phyloP scores from a whole-genome alignment of 1,140 invertebrate species.

The Probaryconus sp. region DNA sequence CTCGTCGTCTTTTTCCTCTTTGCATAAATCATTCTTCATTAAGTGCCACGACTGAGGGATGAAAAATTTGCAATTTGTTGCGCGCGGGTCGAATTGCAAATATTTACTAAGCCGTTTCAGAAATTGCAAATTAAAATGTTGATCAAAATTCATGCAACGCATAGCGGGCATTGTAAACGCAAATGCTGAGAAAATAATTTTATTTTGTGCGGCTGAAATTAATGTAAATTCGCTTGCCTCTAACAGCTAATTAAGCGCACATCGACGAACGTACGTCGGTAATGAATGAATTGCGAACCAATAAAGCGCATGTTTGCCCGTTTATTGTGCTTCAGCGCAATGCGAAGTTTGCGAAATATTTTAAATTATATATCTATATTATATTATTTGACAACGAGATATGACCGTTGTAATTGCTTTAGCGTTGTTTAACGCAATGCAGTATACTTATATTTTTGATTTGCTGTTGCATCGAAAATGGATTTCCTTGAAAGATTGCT shows the following conservation, averaged over 20 bases:
- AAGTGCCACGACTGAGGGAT: slow-evolving; percentile 27
- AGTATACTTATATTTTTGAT: slow-evolving; percentile 18
- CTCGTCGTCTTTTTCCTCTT: slow-evolving; percentile 50
- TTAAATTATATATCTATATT: slow-evolving; percentile 44
- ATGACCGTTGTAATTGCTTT: slow-evolving; percentile 23
- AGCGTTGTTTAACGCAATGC: slow-evolving; percentile 11
- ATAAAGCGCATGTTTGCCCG: slow-evolving; percentile 53
- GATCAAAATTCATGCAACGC: slow-evolving; percentile 33
- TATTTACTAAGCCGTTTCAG: slow-evolving; percentile 31
- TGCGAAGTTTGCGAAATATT: slow-evolving; percentile 49
- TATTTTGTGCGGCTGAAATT: slow-evolving; percentile 42
- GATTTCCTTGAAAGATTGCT: slow-evolving; percentile 8
- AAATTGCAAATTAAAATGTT: slow-evolving; percentile 47
- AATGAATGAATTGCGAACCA: slow-evolving; percentile 55
- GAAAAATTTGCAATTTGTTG: slow-evolving; percentile 48
- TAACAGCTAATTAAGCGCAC: slow-evolving; percentile 56
- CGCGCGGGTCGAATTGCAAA: slow-evolving; percentile 35
- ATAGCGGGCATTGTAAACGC: slow-evolving; percentile 19
- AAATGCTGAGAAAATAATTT: slow-evolving; percentile 51
- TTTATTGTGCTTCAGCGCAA: slow-evolving; percentile 38
- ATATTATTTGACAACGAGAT: slow-evolving; percentile 37
- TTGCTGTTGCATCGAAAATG: slow-evolving; percentile 2
- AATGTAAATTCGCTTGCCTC: slow-evolving; percentile 55
- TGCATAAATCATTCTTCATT: slow-evolving; percentile 56
- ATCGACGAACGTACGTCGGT: slow-evolving; percentile 47